Evolutionary conservation across 2,113 vertebrate species (phyloP).

Genomic region (Phocoena phocoena): DNA sequence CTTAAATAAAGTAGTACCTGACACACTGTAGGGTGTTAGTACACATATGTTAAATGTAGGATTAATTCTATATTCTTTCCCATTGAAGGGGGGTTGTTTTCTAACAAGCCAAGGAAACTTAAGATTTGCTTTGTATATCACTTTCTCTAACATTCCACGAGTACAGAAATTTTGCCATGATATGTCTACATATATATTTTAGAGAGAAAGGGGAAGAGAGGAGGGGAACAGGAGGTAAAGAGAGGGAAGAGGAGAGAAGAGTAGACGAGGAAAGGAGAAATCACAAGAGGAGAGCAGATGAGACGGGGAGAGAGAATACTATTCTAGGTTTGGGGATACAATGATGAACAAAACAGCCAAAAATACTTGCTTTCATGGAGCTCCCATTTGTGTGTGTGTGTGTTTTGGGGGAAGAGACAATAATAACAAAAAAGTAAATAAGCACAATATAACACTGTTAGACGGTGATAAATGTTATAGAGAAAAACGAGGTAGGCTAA

Average conservation of each 20-base stretch:
- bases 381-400: not conserved
- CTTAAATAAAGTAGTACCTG: not conserved
- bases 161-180: not conserved
- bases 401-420: not conserved
- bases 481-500: not conserved
- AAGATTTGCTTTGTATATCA: not conserved
- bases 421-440: not conserved
- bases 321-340: not conserved
- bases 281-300: not conserved
- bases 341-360: not conserved
- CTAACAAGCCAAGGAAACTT: not conserved
- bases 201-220: not conserved
- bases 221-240: not conserved
- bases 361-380: not conserved
- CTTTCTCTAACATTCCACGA: not conserved
- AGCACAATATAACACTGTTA: not conserved
- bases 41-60: not conserved
- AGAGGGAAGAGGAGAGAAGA: not conserved
- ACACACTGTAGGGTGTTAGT: not conserved
- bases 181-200: not conserved
- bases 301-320: not conserved
- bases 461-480: not conserved
- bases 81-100: not conserved
- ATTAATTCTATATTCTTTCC: not conserved
- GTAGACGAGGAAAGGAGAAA: not conserved